Evolutionary conservation across 2,797 vertebrate genomes (phyloP).

Genomic region (Nasua narica): DNA sequence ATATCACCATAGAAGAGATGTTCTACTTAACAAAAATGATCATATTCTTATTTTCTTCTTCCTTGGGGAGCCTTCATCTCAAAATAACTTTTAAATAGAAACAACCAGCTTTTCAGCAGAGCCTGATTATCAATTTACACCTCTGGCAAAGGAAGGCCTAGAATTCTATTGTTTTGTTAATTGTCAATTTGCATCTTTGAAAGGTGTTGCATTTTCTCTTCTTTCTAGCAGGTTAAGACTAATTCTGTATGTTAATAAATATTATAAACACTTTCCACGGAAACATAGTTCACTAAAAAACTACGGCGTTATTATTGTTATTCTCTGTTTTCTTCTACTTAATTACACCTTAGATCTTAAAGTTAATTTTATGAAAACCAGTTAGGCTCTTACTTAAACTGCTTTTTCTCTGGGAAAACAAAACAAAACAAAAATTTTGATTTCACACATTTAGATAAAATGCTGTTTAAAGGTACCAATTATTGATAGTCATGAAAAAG

Average conservation of each 20-base stretch:
- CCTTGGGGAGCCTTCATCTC: conserved; percentile 72
- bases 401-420: not conserved
- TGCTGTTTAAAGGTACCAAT: not conserved
- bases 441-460: conserved; percentile 51
- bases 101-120: conserved; percentile 74
- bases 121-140: conserved; percentile 86
- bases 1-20: not conserved
- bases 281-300: conserved; percentile 70
- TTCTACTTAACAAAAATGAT: conserved; percentile 10
- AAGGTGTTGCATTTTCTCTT: conserved; percentile 85
- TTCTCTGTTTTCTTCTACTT: conserved; percentile 59
- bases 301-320: conserved; percentile 42
- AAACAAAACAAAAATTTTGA: not conserved
- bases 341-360: conserved; percentile 64
- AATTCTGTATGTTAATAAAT: conserved; percentile 82
- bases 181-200: conserved; percentile 88
- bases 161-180: conserved; percentile 87
- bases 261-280: conserved; percentile 70
- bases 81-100: conserved; percentile 79
- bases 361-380: conserved; percentile 57
- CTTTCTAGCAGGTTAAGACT: conserved; percentile 84
- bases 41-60: conserved; percentile 54
- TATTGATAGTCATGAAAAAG: not conserved
- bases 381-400: conserved; percentile 24
- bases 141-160: conserved; percentile 80